Percentiles rank a stretch among this genome's conserved stretches.
Conservation (phyloP, 23 tunicate genomes). For the Clavelina lepadiformis region DNA sequence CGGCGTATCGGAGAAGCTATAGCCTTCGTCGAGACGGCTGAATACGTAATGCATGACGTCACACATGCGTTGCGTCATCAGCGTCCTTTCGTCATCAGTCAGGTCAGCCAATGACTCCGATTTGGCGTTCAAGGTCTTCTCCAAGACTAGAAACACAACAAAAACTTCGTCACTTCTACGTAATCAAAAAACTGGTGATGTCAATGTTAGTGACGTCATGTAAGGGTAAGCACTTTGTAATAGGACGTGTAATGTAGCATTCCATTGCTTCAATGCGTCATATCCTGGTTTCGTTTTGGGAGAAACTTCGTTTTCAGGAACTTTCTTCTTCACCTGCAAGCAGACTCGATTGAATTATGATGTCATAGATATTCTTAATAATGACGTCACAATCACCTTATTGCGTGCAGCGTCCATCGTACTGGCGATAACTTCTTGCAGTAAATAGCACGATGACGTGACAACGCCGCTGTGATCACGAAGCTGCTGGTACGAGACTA, state of each 20-base stretch:
- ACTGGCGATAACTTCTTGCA: conserved; percentile 26
- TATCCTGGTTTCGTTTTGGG: no score
- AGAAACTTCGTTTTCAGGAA: no score
- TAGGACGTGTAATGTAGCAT: conserved; percentile 12
- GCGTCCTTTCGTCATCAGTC: not conserved
- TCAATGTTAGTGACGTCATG: no score
- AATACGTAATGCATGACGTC: not conserved
- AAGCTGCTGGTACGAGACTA: conserved; percentile 29
- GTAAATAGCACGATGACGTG: not conserved
- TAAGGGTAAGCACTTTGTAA: conserved; percentile 38
- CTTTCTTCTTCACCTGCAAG: no score
- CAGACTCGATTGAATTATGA: no score
- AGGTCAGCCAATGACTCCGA: not conserved
- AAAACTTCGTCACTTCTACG: no score
- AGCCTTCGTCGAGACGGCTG: not conserved
- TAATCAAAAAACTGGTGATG: no score
- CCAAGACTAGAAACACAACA: no score
- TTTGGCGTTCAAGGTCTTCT: not conserved
- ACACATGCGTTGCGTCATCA: no score
- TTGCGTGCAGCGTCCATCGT: no score
- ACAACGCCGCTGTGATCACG: conserved; percentile 5
- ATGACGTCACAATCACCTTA: no score
- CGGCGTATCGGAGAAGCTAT: not conserved
- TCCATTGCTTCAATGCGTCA: conserved; percentile 30
- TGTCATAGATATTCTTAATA: no score